Evolutionary conservation across 2,797 vertebrate species (phyloP), one percentile per base, ranked within the genome.

Genomic region (Clarias fuscus): DNA sequence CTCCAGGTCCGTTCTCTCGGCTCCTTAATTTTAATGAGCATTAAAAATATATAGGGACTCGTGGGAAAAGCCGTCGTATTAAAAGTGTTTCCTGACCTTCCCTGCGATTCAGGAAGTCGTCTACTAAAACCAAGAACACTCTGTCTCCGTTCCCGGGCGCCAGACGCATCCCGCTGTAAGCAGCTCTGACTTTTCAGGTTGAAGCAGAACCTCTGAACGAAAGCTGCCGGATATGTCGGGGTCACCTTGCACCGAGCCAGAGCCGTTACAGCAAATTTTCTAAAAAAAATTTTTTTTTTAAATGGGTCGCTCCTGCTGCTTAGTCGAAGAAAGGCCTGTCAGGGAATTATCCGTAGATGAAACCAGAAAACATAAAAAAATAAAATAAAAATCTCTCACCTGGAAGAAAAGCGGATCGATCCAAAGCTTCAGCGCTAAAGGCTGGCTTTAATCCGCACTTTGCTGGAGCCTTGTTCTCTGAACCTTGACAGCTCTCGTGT

Each of bases 391-490:
- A 91, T 92, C 92, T 94, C 93, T 94, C 92, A 91, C 93, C 93
- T 94, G 68, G 37, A 94, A 92, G 90, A 91, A 94, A 93, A 92
- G 90, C 67, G 90, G 93, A 94, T 95, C 94, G 93, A 94, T 95
- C 94, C 84, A 88, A 92, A 92, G 85, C 61, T 91, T 91, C 93
- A 90, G 91, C 92, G 70, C 84, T 85, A 94, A 93, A 94, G 93
- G 91, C 92, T 93, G 93, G 92, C 93, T 95, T 94, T 95, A 94
- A 94, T 94, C 93, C 92, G 70, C 91, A 91, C 91, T 93, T 94
- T 92, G 90, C 91, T 92, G 91, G 91, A 93, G 90, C 84, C 89
- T 88, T 86, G 92, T 83, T 91, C 93, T 93, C 93, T 95, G 93
- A 95, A 91, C 91, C 92, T 88, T 94, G 92, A 95, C 94, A 93